Percentiles rank a stretch among this genome's conserved stretches.
Conservation (phyloP, 2,797 vertebrate genomes). For the Psittacula derbiana region DNA sequence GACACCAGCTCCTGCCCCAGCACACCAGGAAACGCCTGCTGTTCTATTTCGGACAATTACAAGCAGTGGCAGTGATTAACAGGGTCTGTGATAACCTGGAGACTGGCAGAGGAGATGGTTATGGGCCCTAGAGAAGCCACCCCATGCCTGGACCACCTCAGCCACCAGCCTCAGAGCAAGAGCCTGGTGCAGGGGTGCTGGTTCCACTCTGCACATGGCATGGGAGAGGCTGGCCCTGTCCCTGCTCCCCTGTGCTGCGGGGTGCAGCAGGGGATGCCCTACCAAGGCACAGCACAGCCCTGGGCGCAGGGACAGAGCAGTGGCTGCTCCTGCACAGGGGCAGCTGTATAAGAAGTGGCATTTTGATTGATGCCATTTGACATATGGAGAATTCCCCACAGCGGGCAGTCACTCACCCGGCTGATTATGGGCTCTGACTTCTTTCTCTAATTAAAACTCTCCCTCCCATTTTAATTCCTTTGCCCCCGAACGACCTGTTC, state of each 20-base stretch:
- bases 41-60: not conserved
- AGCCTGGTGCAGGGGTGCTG: accelerated
- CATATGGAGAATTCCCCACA: slow-evolving; percentile 36
- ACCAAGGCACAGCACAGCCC: not conserved
- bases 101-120: not conserved
- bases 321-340: not conserved
- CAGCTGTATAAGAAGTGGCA: not conserved
- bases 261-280: not conserved
- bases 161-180: accelerated
- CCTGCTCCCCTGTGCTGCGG: not conserved
- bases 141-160: too few relatives aligned
- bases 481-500: not conserved
- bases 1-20: not conserved
- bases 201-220: accelerated
- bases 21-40: accelerated
- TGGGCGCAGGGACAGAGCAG: not conserved
- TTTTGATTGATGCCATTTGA: slow-evolving; percentile 54
- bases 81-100: not conserved
- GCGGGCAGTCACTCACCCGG: not conserved
- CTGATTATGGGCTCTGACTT: not conserved
- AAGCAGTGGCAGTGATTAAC: not conserved
- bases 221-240: not conserved
- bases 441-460: slow-evolving; percentile 55
- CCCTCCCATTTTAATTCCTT: slow-evolving; percentile 30
- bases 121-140: not conserved